Evolutionary conservation across 2,888 invertebrate genomes (phyloP), one percentile per base, ranked within the genome.

Genomic region (Taphrorychus bicolor): DNA sequence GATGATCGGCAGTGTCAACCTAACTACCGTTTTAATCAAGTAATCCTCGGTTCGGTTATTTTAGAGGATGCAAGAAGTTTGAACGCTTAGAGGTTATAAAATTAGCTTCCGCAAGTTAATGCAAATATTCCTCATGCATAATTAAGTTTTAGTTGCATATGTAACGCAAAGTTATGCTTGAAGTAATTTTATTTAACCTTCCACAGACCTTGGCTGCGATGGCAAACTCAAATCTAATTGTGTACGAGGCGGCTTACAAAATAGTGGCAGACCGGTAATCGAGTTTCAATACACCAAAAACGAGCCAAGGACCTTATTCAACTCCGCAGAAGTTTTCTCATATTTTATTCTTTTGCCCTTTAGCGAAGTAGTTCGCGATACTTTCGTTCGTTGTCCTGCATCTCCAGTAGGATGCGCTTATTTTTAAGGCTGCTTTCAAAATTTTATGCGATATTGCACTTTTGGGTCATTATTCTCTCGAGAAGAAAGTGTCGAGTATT

Each of bases 261-360:
- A 32, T 32, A 32, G 32, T 32, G 32, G 32, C 32, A 32, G 32
- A 32, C 32, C 32, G 32, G 32, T 32, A 32, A 32, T 32, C 32
- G 32, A 32, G 32, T 32, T 32, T 32, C 32, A 32, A 32, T 32
- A 32, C 32, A 32, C 32, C 32, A 9, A 32, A 32, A 32, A 51
- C 18, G 19, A 51, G 11, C 53, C 21, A 45, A 53, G 53, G 42
- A 49, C 51, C 53, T 42, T 41, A 52, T 61, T 53, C 41, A 60
- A 60, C 60, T 52, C 52, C 49, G 9, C 51, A 23, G 42, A 61
- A 61, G 40, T 61, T 61, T 61, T 53, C 60, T 52, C 52, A 51
- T 60, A 32, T 60, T 60, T 45, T 61, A 40, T 61, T 61, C 53
- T 52, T n/a, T n/a, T 52, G 45, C 51, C 32, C 51, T 59, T 51